Percentiles rank a stretch among this genome's conserved stretches.
These are phyloP conservation scores for Eretmochelys imbricata DNA, from an alignment of 2,113 vertebrate species.

Conservation along the genomic window DNA sequence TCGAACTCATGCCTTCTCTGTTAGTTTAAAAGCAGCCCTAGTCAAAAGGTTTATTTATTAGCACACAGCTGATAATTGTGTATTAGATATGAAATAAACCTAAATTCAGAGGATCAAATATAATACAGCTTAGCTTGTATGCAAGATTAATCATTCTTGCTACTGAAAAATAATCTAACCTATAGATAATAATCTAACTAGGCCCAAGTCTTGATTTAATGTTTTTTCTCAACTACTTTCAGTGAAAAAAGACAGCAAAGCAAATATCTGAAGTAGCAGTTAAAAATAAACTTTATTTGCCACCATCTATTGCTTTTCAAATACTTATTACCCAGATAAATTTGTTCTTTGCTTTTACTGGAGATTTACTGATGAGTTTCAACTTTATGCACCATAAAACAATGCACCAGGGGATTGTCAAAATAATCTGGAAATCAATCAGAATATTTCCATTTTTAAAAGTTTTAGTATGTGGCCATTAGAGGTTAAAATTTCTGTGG, in stretches of 20 bases:
- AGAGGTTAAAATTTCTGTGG: background rate
- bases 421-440: background rate
- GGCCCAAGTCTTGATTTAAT: background rate
- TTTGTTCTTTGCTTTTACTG: conserved; percentile 6
- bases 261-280: background rate
- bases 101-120: background rate
- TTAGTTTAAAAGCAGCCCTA: background rate
- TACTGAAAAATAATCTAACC: conserved; percentile 24
- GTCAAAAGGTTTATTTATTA: background rate
- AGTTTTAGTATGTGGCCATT: conserved; percentile 13
- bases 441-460: conserved; percentile 35
- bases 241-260: conserved; percentile 22
- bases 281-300: conserved; percentile 49
- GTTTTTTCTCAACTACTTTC: background rate
- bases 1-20: background rate
- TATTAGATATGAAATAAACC: background rate
- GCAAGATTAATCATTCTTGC: conserved; percentile 24
- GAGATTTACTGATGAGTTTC: conserved; percentile 34
- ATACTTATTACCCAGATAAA: conserved; percentile 5
- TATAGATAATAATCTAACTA: background rate
- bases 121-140: background rate
- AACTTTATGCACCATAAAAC: conserved; percentile 5
- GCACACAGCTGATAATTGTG: background rate
- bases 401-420: background rate
- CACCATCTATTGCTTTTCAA: background rate